Conservation (phyloP, 2,888 invertebrate species). For the Empis stercorea region DNA sequence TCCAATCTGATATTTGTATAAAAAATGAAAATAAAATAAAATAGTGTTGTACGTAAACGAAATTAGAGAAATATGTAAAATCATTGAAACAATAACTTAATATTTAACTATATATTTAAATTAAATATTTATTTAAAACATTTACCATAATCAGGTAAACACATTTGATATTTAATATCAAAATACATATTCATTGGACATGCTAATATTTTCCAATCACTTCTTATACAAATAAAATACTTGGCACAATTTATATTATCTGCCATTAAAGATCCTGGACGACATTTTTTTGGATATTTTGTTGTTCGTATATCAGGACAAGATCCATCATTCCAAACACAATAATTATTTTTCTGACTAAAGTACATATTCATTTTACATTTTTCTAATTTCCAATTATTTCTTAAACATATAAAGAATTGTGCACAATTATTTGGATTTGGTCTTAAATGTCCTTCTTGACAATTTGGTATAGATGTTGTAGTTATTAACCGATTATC, state of each 20-base stretch:
- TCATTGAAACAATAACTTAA: neutral
- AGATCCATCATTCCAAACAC: neutral
- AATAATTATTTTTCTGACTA: neutral
- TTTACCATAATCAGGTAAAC: neutral
- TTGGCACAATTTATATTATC: neutral
- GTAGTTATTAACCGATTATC: neutral
- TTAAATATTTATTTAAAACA: neutral
- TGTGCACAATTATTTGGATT: neutral
- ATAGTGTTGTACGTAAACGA: no score
- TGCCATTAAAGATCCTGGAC: neutral
- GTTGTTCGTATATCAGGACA: neutral
- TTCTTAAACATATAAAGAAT: neutral
- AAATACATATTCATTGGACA: neutral
- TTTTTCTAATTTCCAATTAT: neutral
- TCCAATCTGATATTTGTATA: no score
- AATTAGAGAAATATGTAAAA: no score
- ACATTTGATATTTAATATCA: neutral
- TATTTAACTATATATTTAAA: neutral
- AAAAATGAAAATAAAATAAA: no score
- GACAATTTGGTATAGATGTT: neutral
- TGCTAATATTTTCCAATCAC: neutral
- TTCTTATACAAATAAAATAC: neutral
- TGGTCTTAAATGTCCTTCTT: neutral
- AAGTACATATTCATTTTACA: neutral
- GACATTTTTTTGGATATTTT: neutral